phyloP scores from a whole-genome alignment of 2,797 vertebrate species.

The Schizothorax lantsangensis region DNA sequence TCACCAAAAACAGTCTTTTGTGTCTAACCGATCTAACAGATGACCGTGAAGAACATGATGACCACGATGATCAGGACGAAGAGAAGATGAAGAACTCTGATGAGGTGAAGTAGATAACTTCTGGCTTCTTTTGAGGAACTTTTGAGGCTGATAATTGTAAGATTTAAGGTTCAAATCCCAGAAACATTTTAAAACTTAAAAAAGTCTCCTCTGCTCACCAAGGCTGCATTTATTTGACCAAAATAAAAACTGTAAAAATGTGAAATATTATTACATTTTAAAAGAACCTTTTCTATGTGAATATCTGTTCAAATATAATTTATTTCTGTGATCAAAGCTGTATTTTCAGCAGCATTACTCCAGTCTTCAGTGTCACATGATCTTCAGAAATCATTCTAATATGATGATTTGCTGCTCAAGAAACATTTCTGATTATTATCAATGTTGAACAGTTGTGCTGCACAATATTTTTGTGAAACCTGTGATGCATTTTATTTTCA shows the following conservation, averaged over 20 bases:
- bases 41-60: conserved; percentile 78
- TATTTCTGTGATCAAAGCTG: not conserved
- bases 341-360: not conserved
- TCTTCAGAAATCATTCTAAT: not conserved
- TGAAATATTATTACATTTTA: not conserved
- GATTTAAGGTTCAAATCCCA: not conserved
- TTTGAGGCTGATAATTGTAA: not conserved
- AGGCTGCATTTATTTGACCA: not conserved
- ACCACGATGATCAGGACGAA: conserved; percentile 82
- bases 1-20: not conserved
- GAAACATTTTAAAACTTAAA: not conserved
- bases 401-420: not conserved
- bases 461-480: too few species aligned
- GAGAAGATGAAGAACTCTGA: conserved; percentile 87
- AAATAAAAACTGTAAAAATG: not conserved
- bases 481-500: not conserved
- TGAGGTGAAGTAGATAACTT: conserved; percentile 69
- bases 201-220: not conserved
- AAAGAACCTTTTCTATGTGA: not conserved
- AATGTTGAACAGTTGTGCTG: not conserved
- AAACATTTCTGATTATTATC: not conserved
- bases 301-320: not conserved
- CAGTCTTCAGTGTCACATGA: not conserved
- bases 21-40: conserved; percentile 1
- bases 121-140: not conserved